Conservation (phyloP, 2,888 invertebrate genomes). For the Eledona agricola region DNA sequence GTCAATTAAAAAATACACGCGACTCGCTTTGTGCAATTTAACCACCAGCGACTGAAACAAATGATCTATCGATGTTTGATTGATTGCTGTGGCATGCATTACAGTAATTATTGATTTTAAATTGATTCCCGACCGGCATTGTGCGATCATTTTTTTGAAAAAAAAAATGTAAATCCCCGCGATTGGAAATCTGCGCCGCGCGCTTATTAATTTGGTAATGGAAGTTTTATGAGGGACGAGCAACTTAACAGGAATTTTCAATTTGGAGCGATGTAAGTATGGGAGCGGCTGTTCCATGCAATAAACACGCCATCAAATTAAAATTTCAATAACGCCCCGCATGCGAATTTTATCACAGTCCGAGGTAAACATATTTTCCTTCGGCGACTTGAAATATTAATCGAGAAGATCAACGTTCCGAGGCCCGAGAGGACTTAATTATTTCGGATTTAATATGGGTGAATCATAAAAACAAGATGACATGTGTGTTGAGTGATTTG, state of each 20-base stretch:
- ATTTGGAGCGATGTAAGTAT: constrained; percentile 51
- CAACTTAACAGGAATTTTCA: constrained; percentile 58
- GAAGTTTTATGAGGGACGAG: constrained; percentile 56
- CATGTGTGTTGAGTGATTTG: too few species aligned
- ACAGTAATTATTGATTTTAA: too few species aligned
- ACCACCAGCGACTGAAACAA: constrained; percentile 22
- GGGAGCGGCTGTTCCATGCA: constrained; percentile 46
- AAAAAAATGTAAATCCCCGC: constrained; percentile 4
- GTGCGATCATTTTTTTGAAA: neutral
- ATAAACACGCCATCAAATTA: constrained; percentile 44
- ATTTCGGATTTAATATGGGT: too few species aligned
- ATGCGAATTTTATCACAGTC: constrained; percentile 9
- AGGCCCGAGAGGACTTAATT: too few species aligned
- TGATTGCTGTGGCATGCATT: too few species aligned
- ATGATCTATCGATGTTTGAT: constrained; percentile 23
- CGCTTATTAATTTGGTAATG: constrained; percentile 59
- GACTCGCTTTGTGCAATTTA: constrained; percentile 15
- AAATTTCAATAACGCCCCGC: constrained; percentile 40
- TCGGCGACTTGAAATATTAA: neutral
- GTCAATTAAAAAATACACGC: constrained; percentile 11
- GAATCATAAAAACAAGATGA: too few species aligned
- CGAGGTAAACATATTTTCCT: constrained; percentile 28
- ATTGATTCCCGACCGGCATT: too few species aligned
- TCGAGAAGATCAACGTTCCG: too few species aligned
- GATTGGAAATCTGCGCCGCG: constrained; percentile 21